Evolutionary conservation across 2,888 invertebrate species (phyloP), one percentile per base, ranked within the genome.

Genomic region (Xanthorhoe designata): DNA sequence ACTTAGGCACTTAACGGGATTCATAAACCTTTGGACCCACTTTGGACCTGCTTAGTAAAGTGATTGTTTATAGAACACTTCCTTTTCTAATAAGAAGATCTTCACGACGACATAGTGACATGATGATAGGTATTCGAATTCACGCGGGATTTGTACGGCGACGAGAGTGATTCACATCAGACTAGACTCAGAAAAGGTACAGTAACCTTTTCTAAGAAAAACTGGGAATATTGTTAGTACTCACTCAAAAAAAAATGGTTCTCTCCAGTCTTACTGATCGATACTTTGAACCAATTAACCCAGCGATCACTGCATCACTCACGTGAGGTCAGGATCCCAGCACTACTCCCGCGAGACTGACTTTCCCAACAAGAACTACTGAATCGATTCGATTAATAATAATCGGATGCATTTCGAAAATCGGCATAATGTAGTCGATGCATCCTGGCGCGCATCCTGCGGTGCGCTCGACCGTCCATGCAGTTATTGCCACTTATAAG

Each of bases 381-480:
- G 42, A 24, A 60, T 64, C 64, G 64, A 52, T 69, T 66, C 71
- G 75, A 19, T 51, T 18, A 15, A n/a, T 64, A 86, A 89, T 84
- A 80, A 76, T 75, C 81, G 90, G 90, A 90, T 86, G 76, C 74
- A 79, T 87, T 86, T 84, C 81, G 86, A 85, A 89, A 89, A 87
- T 80, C 70, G 77, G 79, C 76, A 79, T 77, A 76, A 78, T 76
- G 70, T 75, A 32, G 76, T 67, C 72, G 66, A 69, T 68, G 78
- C 81, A 82, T 87, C 86, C 87, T 87, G 82, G 69, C 68, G 66
- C 42, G 53, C 75, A 84, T 89, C 88, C 89, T 86, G 78, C 69
- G 58, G 71, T 58, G 70, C 71, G 75, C 60, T 75, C 70, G 72
- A 72, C 70, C 77, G 75, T 61, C 65, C 49, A 60, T 64, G 35